Base-by-base conservation (phyloP, 2,797 vertebrate species). In the Mormyrops attenuatus region DNA sequence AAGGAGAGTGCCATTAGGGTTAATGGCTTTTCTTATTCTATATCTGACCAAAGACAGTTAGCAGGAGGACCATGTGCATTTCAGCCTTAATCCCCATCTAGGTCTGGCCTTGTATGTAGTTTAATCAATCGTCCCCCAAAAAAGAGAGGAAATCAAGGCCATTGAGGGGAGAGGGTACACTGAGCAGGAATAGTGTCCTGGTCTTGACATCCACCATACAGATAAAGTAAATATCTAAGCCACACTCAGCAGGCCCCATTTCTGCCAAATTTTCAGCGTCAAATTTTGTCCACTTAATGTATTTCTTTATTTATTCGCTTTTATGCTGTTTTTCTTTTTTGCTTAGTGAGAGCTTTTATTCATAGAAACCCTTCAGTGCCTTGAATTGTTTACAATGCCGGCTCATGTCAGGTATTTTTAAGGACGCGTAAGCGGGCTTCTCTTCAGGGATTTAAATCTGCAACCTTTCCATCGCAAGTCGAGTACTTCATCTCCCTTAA, bases 11-110 rank as follows among this genome's bases (percentile, higher is more conserved):
- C 95, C 96, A 96, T 97, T 95, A 96, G 94, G 92, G 93, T 94
- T 96, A 96, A 96, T 95, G 94, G 95, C 94, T 94, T 95, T 95
- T 94, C 94, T 95, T 95, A 94, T 94, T 94, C 92, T 91, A 94
- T 96, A 95, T 94, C 95, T 95, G 66, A 90, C 87, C 89, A 93
- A 92, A 88, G 89, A 91, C 93, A 30, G 86, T 85, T 73, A 90
- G 47, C 89, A 80, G 87, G 80, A 94, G 93, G 90, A 93, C 93
- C 91, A 93, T 92, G 88, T 95, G 92, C 93, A 94, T 94, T 96
- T 96, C 95, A 95, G 94, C 93, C 92, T 91, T 95, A 96, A 96
- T 95, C 94, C 94, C 94, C 94, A 94, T 95, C 95, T 95, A 95
- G 93, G 95, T 94, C 94, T 94, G 93, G 93, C 90, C 93, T 94